Base-by-base conservation (phyloP, 2,888 invertebrate genomes). In the Thysanoteuthis rhombus region DNA sequence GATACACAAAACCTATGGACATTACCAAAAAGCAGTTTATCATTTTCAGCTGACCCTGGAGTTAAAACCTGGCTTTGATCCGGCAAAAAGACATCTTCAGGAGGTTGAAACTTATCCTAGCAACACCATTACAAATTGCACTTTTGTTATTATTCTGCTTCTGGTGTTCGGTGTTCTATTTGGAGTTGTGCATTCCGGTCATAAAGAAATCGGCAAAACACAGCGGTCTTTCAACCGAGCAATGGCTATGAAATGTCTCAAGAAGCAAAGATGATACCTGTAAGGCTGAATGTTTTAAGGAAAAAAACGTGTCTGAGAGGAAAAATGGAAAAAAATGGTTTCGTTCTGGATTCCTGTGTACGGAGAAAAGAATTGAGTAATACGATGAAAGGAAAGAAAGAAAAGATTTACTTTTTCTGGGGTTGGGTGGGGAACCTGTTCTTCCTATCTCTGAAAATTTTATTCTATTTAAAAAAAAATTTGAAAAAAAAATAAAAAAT, bases 1-100 rank as follows among this genome's bases (percentile, higher is more conserved):
- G 97, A 99, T 99, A 97, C 98, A 98, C 96, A 98, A 98, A 97
- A 98, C 98, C 0, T 98, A 98, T 96, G 98, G 98, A 95, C 98
- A 98, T 96, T 98, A 98, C 97, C 98, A 98, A 97, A 98, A 99
- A 97, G 98, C 99, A 89, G 98, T 98, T 89, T 98, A 98, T 94
- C 98, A 99, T 97, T 97, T 99, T 95, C 98, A 98, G 95, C 98
- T 98, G 96, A 98, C 98, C 45, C 97, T 99, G 93, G 98, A 98
- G 96, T 97, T 99, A 94, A 98, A 98, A 97, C 99, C 99, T 91
- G 98, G 98, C 95, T 98, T 98, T 97, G 98, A 98, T 96, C 98
- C 98, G 94, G 98, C 99, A 93, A 97, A 98, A 95, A 97, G 98
- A 94, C 98, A 98, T 94, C 97, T 99, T 92, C 98, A 98, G 96